Evolutionary conservation across 2,797 vertebrate genomes (phyloP), one percentile per base, ranked within the genome.

Genomic region (Sebastes elongatus): DNA sequence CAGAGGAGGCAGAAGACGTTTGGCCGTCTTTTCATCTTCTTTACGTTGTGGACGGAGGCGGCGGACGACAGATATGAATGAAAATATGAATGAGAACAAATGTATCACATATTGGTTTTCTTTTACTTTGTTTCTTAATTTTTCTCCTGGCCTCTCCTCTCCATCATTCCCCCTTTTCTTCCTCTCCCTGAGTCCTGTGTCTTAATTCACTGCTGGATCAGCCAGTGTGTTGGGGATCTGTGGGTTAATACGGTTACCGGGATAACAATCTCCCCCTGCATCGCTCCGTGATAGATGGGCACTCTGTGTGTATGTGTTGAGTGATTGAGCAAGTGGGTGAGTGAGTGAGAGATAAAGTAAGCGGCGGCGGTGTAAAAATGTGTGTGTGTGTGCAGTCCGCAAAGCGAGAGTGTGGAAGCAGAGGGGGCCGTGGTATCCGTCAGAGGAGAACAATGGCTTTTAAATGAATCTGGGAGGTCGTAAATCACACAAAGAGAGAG

Each of bases 371-470:
- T 93, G 89, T 93, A 79, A 90, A 90, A 92, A 72, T 78, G 86
- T 73, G 71, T 52, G 42, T 71, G 71, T 71, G 78, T 57, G 72
- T 67, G 66, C 59, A 71, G 86, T 83, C 86, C 72, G 32, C 42
- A 70, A 90, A 90, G 89, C 32, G 85, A 80, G 83, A 81, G 92
- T 82, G 91, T 88, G 90, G 88, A 90, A 90, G 90, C 91, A 86
- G 80, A 91, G 88, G 92, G 91, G 90, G 88, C 90, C 69, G 85
- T 65, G 87, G 92, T 92, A 94, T 94, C 93, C 89, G 91, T 94
- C 94, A 93, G 91, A 87, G 78, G 92, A 95, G 95, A 95, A 96
- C 95, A 96, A 96, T 96, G 94, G 94, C 94, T 95, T 94, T 95
- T 96, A 96, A 96, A 96, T 94, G 94, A 96, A 96, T 95, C 95